phyloP scores from a whole-genome alignment of 2,797 vertebrate genomes.

The Coluber constrictor region DNA sequence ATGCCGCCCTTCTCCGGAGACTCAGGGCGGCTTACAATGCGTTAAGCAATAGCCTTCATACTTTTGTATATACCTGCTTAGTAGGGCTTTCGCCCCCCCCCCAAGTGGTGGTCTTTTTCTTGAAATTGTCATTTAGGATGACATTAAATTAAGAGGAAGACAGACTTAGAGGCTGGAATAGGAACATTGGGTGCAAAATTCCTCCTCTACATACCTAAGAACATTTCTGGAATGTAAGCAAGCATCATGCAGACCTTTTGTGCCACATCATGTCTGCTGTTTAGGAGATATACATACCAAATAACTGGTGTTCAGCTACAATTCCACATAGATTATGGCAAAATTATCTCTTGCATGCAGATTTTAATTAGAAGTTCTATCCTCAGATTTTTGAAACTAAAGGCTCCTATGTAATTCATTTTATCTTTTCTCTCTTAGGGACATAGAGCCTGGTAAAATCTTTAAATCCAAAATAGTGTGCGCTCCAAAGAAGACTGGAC shows the following conservation, averaged over 20 bases:
- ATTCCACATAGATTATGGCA: background rate
- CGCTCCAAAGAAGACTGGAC: conserved; percentile 48
- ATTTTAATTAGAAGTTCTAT: background rate
- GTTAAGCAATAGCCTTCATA: too few species aligned
- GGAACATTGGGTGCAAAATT: background rate
- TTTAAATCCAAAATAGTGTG: conserved; percentile 65
- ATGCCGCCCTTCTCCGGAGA: too few species aligned
- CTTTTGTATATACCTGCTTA: too few species aligned
- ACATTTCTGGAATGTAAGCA: background rate
- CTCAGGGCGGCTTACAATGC: too few species aligned
- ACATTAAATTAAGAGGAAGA: background rate
- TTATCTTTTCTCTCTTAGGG: conserved; percentile 41
- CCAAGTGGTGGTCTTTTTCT: too few species aligned
- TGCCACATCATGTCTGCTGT: background rate
- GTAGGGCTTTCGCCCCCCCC: too few species aligned
- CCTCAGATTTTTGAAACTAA: background rate
- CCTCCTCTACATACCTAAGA: background rate
- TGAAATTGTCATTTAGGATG: background rate
- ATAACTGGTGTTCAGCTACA: background rate
- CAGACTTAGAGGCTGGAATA: background rate
- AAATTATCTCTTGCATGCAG: background rate
- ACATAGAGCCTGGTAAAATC: conserved; percentile 60
- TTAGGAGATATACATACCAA: background rate
- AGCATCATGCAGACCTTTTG: background rate
- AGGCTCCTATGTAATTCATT: background rate